Evolutionary conservation across 1,140 invertebrate genomes (phyloP).

Genomic region (Thrips palmi): DNA sequence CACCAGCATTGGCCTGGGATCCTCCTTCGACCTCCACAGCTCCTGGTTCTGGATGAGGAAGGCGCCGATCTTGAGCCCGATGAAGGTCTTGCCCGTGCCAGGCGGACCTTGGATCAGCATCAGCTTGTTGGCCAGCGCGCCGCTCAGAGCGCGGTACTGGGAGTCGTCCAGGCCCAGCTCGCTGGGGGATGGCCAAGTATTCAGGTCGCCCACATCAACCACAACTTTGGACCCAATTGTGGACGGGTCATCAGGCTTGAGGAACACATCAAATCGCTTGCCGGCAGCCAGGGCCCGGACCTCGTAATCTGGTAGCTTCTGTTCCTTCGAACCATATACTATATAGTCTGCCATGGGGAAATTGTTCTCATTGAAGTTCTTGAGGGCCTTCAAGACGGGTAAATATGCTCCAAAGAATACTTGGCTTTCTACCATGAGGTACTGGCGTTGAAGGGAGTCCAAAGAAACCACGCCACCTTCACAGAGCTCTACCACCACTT

Average conservation of each 20-base stretch:
- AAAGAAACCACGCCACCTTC: constrained; percentile 20
- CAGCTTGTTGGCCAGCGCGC: constrained; percentile 39
- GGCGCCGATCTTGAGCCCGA: constrained; percentile 46
- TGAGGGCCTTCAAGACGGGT: constrained; percentile 37
- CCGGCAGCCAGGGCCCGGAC: no score
- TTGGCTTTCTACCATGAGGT: constrained; percentile 42
- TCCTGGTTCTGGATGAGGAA: constrained; percentile 37
- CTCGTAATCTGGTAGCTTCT: constrained; percentile 15
- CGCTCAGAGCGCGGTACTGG: constrained; percentile 35
- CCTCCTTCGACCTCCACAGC: no score
- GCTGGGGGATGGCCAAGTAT: constrained; percentile 23
- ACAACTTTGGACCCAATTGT: constrained; percentile 2
- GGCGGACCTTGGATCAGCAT: constrained; percentile 63
- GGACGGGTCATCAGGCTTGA: not conserved
- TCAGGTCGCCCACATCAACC: constrained; percentile 16
- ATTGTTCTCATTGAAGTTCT: constrained; percentile 27
- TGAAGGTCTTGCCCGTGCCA: constrained; percentile 61
- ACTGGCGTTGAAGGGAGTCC: constrained; percentile 22
- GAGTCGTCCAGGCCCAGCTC: constrained; percentile 31
- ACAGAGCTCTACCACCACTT: constrained; percentile 29
- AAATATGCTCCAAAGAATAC: constrained; percentile 51
- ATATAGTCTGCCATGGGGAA: constrained; percentile 47
- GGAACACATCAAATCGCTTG: not conserved
- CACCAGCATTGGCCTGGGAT: constrained; percentile 41
- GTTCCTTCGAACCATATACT: constrained; percentile 23